A percentile compares a stretch with the other conserved stretches of the same genome.
Conservation (phyloP, 2,797 vertebrate genomes). For the Cryptoblepharus egeriae region DNA sequence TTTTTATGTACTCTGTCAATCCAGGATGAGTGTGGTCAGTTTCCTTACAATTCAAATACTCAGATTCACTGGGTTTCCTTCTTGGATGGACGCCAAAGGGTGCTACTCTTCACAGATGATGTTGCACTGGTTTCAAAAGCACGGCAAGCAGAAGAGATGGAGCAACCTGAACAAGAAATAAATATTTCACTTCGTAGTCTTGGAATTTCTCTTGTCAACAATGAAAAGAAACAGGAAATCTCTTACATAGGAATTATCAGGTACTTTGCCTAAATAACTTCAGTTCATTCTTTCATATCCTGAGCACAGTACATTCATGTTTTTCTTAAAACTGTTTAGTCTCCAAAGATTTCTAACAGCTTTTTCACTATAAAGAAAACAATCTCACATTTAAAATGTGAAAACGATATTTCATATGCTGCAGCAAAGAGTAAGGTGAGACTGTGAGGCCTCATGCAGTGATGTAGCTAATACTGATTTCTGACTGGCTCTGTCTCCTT, state of each 20-base stretch:
- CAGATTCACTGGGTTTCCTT: slow-evolving; percentile 97
- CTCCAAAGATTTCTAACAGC: not conserved
- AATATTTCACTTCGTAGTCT: slow-evolving; percentile 90
- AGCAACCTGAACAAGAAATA: slow-evolving; percentile 91
- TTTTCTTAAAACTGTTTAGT: not conserved
- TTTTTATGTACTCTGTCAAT: not conserved
- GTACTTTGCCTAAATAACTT: slow-evolving; percentile 66
- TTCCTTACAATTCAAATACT: slow-evolving; percentile 83
- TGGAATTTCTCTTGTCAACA: slow-evolving; percentile 93
- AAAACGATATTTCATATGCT: too few relatives aligned
- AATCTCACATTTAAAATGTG: not conserved
- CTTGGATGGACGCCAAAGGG: slow-evolving; percentile 92
- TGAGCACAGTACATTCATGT: too few relatives aligned
- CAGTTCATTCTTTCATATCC: not conserved
- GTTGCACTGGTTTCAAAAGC: slow-evolving; percentile 91
- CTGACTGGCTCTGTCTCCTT: too few relatives aligned
- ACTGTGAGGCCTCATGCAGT: too few relatives aligned
- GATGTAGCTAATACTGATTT: too few relatives aligned
- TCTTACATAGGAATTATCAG: slow-evolving; percentile 95
- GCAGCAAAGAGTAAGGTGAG: not conserved
- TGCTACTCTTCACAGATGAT: slow-evolving; percentile 94
- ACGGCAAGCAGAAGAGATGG: slow-evolving; percentile 92
- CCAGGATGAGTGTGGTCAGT: slow-evolving; percentile 93
- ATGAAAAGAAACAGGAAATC: slow-evolving; percentile 88
- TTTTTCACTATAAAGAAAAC: not conserved